These are phyloP conservation scores for Squalus acanthias DNA, from an alignment of 2,797 vertebrate genomes.

Conservation along the genomic window DNA sequence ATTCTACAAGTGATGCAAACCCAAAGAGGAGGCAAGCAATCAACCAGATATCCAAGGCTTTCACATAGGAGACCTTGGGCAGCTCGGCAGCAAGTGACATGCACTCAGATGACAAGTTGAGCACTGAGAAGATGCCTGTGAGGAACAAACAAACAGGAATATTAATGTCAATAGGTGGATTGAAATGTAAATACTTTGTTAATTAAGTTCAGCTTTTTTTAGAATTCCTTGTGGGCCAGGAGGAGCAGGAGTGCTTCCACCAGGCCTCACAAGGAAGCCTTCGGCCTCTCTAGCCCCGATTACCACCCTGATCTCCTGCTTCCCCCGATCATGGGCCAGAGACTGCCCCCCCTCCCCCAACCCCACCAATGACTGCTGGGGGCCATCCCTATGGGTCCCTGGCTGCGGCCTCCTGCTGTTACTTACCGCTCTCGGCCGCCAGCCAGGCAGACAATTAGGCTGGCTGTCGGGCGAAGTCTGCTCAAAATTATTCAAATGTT, in stretches of 20 bases:
- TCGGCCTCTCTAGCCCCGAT: not conserved
- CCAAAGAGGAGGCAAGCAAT: constrained; percentile 97
- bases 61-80: constrained; percentile 96
- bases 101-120: constrained; percentile 95
- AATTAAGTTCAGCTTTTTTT: not conserved
- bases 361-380: no score
- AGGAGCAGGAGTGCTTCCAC: not conserved
- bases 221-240: not conserved
- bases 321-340: not conserved
- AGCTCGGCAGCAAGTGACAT: constrained; percentile 89
- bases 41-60: constrained; percentile 96
- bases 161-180: not conserved
- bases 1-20: constrained; percentile 94
- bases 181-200: not conserved
- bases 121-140: constrained; percentile 92
- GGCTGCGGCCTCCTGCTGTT: no score
- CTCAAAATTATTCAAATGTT: not conserved
- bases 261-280: not conserved
- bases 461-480: no score
- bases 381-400: no score
- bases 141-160: not conserved
- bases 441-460: no score
- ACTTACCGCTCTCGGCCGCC: no score
- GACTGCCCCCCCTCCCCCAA: no score
- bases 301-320: no score